phyloP scores from a whole-genome alignment of 2,888 invertebrate genomes.

The Invenusta paracnida region DNA sequence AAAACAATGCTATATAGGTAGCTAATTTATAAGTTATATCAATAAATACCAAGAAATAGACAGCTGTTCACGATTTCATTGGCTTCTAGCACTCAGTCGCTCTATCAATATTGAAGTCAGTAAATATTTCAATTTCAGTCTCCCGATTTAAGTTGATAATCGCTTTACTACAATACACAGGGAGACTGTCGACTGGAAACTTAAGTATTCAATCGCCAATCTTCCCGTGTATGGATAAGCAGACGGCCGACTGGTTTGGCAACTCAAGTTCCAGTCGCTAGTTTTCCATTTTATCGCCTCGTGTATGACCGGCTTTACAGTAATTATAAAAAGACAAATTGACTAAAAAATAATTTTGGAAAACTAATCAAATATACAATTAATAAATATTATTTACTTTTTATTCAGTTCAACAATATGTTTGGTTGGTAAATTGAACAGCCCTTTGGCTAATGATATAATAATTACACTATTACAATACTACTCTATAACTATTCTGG shows the following conservation, averaged over 20 bases:
- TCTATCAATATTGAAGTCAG: not conserved
- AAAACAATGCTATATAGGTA: not conserved
- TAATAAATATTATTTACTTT: too few species aligned
- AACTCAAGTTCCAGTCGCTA: not conserved
- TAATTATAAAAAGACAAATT: too few species aligned
- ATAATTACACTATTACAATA: too few species aligned
- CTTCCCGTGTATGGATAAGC: not conserved
- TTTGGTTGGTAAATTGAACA: too few species aligned
- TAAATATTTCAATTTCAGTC: not conserved
- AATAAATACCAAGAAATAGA: not conserved
- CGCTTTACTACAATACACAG: not conserved
- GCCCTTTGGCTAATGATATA: too few species aligned
- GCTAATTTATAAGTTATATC: not conserved
- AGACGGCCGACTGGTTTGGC: not conserved
- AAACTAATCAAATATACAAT: too few species aligned
- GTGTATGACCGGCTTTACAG: not conserved
- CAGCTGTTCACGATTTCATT: not conserved
- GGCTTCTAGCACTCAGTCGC: not conserved
- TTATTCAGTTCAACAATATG: too few species aligned
- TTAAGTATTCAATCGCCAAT: not conserved
- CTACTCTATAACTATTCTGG: too few species aligned
- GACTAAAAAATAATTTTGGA: too few species aligned
- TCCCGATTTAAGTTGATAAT: not conserved
- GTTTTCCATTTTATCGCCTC: not conserved
- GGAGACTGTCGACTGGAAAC: not conserved